These are phyloP conservation scores for Aproaerema taeniolella DNA, from an alignment of 2,888 invertebrate species.

Conservation along the genomic window DNA sequence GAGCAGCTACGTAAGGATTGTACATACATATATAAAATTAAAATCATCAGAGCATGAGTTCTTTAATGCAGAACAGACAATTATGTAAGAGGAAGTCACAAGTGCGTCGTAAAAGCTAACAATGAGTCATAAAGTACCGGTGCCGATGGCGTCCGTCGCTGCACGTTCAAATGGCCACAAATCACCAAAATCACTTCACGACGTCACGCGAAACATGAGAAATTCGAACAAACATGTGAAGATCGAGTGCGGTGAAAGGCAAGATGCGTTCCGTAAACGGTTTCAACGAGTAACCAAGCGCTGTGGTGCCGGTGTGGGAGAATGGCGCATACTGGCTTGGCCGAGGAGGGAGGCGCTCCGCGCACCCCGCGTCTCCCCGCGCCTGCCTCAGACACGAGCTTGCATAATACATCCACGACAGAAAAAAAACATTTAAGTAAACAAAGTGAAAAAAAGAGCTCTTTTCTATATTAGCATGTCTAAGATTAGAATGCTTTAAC, in stretches of 20 bases:
- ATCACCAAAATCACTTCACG: slow-evolving; percentile 71
- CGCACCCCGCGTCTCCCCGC: slow-evolving; percentile 24
- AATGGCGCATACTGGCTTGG: slow-evolving; percentile 69
- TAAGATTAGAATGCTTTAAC: no score
- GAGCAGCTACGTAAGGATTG: background rate
- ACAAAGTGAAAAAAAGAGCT: no score
- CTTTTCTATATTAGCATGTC: no score
- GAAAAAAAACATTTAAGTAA: no score
- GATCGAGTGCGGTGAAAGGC: slow-evolving; percentile 65
- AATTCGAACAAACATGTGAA: slow-evolving; percentile 52
- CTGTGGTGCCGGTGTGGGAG: slow-evolving; percentile 66
- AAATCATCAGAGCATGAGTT: slow-evolving; percentile 14
- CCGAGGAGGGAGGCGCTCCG: slow-evolving; percentile 20
- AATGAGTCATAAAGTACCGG: slow-evolving; percentile 60
- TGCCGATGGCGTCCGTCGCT: slow-evolving; percentile 37
- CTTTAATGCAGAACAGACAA: slow-evolving; percentile 16
- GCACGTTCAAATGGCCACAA: slow-evolving; percentile 58
- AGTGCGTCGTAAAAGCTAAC: slow-evolving; percentile 39
- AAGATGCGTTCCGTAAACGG: slow-evolving; percentile 65
- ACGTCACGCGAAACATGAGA: slow-evolving; percentile 55
- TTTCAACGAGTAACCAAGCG: slow-evolving; percentile 55
- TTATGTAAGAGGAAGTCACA: slow-evolving; percentile 14
- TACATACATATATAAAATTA: slow-evolving; percentile 3
- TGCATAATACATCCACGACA: slow-evolving; percentile 74
- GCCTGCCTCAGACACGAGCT: slow-evolving; percentile 57